phyloP scores from a whole-genome alignment of 2,888 invertebrate species.

The Hyposoter didymator region DNA sequence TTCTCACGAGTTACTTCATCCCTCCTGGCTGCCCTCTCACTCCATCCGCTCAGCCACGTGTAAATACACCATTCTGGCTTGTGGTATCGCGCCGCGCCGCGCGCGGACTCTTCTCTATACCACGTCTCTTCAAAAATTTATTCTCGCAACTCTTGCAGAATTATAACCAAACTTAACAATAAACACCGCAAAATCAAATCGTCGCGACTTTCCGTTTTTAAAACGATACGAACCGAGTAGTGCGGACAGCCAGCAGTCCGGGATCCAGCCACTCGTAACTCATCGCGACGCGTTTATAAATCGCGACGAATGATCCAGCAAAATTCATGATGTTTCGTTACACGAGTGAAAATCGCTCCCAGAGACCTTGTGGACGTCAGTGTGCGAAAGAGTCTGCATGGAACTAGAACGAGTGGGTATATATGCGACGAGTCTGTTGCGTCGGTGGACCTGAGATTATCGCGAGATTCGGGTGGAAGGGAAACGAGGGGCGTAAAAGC shows the following conservation, averaged over 20 bases:
- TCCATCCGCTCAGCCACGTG: slow-evolving; percentile 63
- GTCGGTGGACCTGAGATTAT: slow-evolving; percentile 41
- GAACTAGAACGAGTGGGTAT: neutral
- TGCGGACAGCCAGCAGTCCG: too few species aligned
- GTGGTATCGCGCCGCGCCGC: slow-evolving; percentile 46
- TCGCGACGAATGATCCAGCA: too few species aligned
- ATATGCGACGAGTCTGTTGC: slow-evolving; percentile 23
- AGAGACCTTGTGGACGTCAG: neutral
- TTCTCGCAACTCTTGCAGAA: too few species aligned
- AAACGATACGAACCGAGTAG: too few species aligned
- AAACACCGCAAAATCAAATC: too few species aligned
- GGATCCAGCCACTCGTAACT: too few species aligned
- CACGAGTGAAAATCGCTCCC: too few species aligned
- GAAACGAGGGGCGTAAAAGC: neutral
- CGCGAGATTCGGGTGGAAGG: slow-evolving; percentile 2
- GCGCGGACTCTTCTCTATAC: slow-evolving; percentile 1
- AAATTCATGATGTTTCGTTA: too few species aligned
- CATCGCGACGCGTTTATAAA: too few species aligned
- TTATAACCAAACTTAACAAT: too few species aligned
- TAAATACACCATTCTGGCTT: slow-evolving; percentile 75
- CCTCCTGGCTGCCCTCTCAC: neutral
- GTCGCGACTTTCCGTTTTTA: too few species aligned
- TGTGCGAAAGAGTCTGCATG: neutral
- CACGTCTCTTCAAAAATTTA: too few species aligned
- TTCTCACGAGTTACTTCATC: neutral